Percentiles rank a stretch among this genome's conserved stretches.
These are phyloP conservation scores for Acanthopleura granulata DNA, from an alignment of 2,888 invertebrate genomes.

Conservation along the genomic window DNA sequence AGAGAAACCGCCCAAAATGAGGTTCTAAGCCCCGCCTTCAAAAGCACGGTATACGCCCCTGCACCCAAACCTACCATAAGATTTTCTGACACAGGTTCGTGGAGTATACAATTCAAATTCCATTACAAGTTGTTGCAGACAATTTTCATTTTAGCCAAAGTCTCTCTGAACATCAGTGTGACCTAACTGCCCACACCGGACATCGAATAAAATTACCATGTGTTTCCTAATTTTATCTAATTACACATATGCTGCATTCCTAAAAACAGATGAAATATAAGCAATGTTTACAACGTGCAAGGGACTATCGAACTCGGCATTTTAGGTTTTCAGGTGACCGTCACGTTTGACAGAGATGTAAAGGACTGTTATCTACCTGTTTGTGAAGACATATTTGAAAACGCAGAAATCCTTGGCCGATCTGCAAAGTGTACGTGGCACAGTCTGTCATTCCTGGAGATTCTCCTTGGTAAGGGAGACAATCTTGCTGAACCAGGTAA, in stretches of 20 bases:
- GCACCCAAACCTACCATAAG: background rate
- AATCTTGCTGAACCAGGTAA: slow-evolving; percentile 1
- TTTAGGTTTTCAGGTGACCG: too few relatives aligned
- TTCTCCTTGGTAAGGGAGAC: background rate
- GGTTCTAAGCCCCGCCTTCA: background rate
- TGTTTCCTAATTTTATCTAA: too few relatives aligned
- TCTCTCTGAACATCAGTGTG: too few relatives aligned
- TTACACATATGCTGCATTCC: too few relatives aligned
- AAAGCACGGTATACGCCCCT: background rate
- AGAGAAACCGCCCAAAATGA: background rate
- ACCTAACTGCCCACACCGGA: too few relatives aligned
- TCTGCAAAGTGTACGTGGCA: background rate
- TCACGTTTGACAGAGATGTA: background rate
- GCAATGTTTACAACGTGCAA: too few relatives aligned
- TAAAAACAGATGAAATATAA: too few relatives aligned
- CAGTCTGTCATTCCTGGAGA: background rate
- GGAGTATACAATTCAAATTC: too few relatives aligned
- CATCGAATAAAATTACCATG: too few relatives aligned
- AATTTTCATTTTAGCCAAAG: too few relatives aligned
- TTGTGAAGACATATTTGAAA: background rate
- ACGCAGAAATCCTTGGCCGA: background rate
- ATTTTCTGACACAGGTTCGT: background rate
- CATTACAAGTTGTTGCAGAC: too few relatives aligned
- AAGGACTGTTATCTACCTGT: background rate
- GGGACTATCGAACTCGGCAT: too few relatives aligned